Evolutionary conservation across 2,888 invertebrate species (phyloP).

Genomic region (Limnephilus marmoratus): DNA sequence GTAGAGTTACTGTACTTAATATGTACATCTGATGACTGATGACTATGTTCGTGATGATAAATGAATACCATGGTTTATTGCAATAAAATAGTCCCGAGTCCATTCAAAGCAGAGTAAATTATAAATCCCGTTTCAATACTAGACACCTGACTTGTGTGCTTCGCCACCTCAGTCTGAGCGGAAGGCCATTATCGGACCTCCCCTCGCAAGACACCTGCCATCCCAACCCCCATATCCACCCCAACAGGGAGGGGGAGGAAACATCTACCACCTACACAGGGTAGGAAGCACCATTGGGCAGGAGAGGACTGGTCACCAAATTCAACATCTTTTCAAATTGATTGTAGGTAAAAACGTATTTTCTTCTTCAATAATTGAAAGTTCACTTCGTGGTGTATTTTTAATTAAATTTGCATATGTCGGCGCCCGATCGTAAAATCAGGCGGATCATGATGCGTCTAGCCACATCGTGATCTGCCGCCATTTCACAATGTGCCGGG

Average conservation of each 20-base stretch:
- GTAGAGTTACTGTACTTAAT: too few relatives aligned
- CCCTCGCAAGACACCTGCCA: background rate
- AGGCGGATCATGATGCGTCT: too few relatives aligned
- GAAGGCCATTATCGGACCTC: conserved; percentile 20
- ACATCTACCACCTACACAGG: background rate
- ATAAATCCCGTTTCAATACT: background rate
- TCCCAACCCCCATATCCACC: background rate
- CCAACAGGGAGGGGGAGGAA: background rate
- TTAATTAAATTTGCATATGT: too few relatives aligned
- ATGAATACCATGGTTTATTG: too few relatives aligned
- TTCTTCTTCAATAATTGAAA: too few relatives aligned
- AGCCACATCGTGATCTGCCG: too few relatives aligned
- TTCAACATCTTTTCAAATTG: background rate
- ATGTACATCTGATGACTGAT: too few relatives aligned
- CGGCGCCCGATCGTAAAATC: too few relatives aligned
- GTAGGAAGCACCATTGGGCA: background rate
- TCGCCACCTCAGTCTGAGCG: background rate
- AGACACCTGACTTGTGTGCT: background rate
- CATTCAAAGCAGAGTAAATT: background rate
- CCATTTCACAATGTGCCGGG: too few relatives aligned
- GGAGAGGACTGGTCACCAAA: background rate
- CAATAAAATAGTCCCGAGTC: background rate
- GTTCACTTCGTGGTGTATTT: too few relatives aligned
- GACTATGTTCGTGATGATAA: too few relatives aligned
- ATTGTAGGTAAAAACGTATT: background rate